Conservation (phyloP, 1,140 invertebrate genomes). For the Psix sp. region DNA sequence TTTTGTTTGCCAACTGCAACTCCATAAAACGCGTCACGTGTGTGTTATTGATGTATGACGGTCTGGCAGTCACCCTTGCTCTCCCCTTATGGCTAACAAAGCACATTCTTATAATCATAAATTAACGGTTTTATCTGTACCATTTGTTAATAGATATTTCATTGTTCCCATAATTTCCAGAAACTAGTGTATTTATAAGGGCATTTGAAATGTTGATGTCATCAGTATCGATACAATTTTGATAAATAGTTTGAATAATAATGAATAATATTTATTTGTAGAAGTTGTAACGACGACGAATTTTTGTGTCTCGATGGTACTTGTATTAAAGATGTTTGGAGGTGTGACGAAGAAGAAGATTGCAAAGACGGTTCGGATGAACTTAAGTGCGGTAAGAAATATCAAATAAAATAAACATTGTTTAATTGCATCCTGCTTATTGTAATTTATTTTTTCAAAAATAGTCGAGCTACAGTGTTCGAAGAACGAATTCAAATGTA, state of each 20-base stretch:
- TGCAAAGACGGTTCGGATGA: conserved; percentile 82
- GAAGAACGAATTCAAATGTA: conserved; percentile 85
- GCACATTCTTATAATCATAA: too few species aligned
- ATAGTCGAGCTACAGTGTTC: conserved; percentile 77
- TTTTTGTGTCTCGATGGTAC: conserved; percentile 79
- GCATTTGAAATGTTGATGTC: too few species aligned
- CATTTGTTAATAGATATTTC: too few species aligned
- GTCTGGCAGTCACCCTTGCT: conserved; percentile 2
- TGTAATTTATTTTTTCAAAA: conserved; percentile 48
- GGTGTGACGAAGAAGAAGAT: conserved; percentile 80
- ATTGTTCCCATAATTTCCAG: too few species aligned
- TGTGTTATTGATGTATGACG: conserved; percentile 18
- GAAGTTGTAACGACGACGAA: conserved; percentile 78
- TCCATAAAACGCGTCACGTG: conserved; percentile 1
- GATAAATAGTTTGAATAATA: background rate
- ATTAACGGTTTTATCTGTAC: too few species aligned
- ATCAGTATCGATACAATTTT: background rate
- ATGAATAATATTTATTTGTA: background rate
- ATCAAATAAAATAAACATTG: background rate
- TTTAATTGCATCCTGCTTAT: background rate
- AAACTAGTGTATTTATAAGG: too few species aligned
- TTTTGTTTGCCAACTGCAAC: conserved; percentile 17
- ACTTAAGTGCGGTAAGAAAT: conserved; percentile 74
- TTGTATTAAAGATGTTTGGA: conserved; percentile 81
- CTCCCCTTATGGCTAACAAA: too few species aligned